A percentile compares a stretch with the other conserved stretches of the same genome.
phyloP scores from a whole-genome alignment of 2,888 invertebrate genomes.

The Thalpophila matura region DNA sequence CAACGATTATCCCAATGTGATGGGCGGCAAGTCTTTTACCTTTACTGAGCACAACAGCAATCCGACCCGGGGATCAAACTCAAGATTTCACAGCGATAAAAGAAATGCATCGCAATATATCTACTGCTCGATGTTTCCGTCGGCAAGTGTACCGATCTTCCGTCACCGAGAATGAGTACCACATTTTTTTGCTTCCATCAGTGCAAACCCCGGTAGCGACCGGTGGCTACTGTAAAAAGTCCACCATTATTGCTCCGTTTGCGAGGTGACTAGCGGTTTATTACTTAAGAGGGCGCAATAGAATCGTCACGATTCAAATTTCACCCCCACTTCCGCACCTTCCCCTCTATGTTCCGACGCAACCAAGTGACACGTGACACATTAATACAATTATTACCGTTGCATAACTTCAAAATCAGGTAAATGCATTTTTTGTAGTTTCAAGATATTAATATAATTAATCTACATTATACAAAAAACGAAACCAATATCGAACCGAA shows the following conservation, averaged over 20 bases:
- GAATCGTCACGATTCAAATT: too few relatives aligned
- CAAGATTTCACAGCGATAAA: conserved; percentile 35
- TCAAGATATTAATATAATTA: too few relatives aligned
- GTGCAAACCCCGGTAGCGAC: conserved; percentile 79
- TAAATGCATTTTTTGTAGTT: too few relatives aligned
- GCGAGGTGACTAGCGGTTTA: conserved; percentile 74
- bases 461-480: too few relatives aligned
- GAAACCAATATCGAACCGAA: too few relatives aligned
- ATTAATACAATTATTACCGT: too few relatives aligned
- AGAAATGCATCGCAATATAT: conserved; percentile 23
- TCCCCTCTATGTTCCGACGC: too few relatives aligned
- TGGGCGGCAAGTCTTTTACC: conserved; percentile 53
- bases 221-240: conserved; percentile 73
- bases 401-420: too few relatives aligned
- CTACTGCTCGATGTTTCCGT: conserved; percentile 31
- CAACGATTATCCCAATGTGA: conserved; percentile 50
- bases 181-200: conserved; percentile 77
- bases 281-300: too few relatives aligned
- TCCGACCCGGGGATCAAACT: conserved; percentile 53
- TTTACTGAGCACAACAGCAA: conserved; percentile 17
- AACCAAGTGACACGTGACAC: too few relatives aligned
- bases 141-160: conserved; percentile 50
- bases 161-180: conserved; percentile 68
- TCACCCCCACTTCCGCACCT: too few relatives aligned
- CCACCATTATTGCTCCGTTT: conserved; percentile 70